Evolutionary conservation across 2,113 vertebrate genomes (phyloP).

Genomic region (Corythornis madagascariensis): DNA sequence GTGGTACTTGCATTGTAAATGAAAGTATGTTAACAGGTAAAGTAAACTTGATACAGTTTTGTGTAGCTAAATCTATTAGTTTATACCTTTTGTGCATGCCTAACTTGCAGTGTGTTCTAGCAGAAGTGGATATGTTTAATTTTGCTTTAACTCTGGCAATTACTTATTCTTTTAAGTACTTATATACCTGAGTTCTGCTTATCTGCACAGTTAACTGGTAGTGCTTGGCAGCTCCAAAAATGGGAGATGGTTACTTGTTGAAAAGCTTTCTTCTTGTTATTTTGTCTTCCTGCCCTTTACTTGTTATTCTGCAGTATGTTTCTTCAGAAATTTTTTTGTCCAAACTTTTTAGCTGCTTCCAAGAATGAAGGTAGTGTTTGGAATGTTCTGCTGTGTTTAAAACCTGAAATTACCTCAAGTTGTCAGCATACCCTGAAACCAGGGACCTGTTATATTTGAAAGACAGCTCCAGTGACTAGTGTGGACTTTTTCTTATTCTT

Average conservation of each 20-base stretch:
- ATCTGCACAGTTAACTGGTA: not conserved
- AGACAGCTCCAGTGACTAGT: not conserved
- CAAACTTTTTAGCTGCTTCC: not conserved
- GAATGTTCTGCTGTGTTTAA: not conserved
- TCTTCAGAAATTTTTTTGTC: not conserved
- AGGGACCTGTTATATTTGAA: not conserved
- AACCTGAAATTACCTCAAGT: not conserved
- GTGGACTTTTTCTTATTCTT: not conserved
- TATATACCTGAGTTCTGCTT: not conserved
- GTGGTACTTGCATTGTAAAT: constrained; percentile 97
- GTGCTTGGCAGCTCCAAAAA: not conserved
- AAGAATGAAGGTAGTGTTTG: not conserved
- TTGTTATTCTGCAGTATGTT: not conserved
- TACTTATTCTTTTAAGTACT: not conserved
- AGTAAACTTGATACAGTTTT: not conserved
- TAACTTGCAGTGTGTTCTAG: not conserved
- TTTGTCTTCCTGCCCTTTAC: not conserved
- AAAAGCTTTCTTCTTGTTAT: not conserved
- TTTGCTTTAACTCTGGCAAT: not conserved
- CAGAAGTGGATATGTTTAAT: not conserved
- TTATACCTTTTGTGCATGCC: not conserved
- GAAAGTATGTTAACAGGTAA: constrained; percentile 99
- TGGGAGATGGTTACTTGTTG: not conserved
- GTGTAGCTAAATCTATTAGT: not conserved
- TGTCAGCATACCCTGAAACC: not conserved